Evolutionary conservation across 2,113 vertebrate genomes (phyloP).

Genomic region (Morone saxatilis): DNA sequence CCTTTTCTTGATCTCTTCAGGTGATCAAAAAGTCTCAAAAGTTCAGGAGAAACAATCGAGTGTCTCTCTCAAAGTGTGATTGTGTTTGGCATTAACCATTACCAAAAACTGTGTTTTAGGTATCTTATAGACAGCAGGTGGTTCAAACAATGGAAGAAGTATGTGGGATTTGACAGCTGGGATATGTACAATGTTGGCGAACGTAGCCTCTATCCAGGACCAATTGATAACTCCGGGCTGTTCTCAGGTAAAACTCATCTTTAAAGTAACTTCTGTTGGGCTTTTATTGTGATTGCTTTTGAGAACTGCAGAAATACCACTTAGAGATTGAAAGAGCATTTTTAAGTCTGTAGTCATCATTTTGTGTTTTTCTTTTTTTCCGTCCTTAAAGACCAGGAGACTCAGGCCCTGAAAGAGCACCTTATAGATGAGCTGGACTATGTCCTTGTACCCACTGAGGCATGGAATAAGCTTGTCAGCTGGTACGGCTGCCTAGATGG

Average conservation of each 20-base stretch:
- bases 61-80: background rate
- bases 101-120: conserved; percentile 62
- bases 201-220: conserved; percentile 91
- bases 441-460: conserved; percentile 93
- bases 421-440: conserved; percentile 97
- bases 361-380: background rate
- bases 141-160: conserved; percentile 99
- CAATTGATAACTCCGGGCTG: conserved; percentile 96
- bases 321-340: background rate
- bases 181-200: conserved; percentile 94
- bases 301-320: background rate
- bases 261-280: background rate
- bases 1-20: background rate
- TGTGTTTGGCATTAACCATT: conserved; percentile 6
- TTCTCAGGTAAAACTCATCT: conserved; percentile 88
- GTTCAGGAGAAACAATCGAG: background rate
- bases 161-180: conserved; percentile 97
- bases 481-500: conserved; percentile 94
- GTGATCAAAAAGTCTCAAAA: background rate
- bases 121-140: conserved; percentile 94
- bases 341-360: background rate
- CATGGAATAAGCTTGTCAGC: conserved; percentile 92
- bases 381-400: conserved; percentile 88
- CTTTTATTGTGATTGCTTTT: background rate
- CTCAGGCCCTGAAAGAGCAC: conserved; percentile 92